phyloP scores from a whole-genome alignment of 2,888 invertebrate species.

The Incurvaria masculella region DNA sequence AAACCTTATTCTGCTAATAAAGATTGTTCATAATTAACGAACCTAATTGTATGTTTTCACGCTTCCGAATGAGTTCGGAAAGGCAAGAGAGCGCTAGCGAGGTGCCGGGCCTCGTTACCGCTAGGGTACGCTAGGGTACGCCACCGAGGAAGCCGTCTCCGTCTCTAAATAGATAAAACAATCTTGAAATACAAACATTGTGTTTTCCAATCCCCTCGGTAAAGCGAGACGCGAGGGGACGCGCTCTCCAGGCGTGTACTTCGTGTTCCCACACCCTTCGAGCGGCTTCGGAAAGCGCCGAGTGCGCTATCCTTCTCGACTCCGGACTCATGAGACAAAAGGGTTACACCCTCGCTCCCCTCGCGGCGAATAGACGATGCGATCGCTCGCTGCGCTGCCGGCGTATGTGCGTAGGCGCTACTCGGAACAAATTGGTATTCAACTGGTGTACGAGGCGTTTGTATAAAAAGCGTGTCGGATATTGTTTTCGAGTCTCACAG shows the following conservation, averaged over 20 bases:
- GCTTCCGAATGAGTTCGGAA: too few relatives aligned
- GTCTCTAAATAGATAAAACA: too few relatives aligned
- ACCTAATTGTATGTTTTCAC: too few relatives aligned
- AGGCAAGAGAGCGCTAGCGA: too few relatives aligned
- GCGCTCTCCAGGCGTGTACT: not conserved
- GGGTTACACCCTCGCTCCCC: too few relatives aligned
- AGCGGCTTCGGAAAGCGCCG: too few relatives aligned
- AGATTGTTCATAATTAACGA: too few relatives aligned
- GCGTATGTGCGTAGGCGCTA: not conserved
- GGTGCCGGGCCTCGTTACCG: too few relatives aligned
- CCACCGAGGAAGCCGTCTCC: too few relatives aligned
- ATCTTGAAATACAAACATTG: not conserved
- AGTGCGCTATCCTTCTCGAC: too few relatives aligned
- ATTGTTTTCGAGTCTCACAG: slow-evolving; percentile 30
- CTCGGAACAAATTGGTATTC: slow-evolving; percentile 31
- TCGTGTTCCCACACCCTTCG: not conserved
- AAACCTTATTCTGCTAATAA: too few relatives aligned
- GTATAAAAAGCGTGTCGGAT: slow-evolving; percentile 35
- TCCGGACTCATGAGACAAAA: not conserved
- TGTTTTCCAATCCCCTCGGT: not conserved
- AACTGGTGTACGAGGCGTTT: slow-evolving; percentile 36
- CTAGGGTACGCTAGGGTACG: too few relatives aligned
- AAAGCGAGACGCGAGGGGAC: not conserved
- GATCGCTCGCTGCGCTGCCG: not conserved
- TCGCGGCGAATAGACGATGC: not conserved